These are phyloP conservation scores for Drosophila miranda DNA, from an alignment of 1,140 invertebrate genomes.

Conservation along the genomic window DNA sequence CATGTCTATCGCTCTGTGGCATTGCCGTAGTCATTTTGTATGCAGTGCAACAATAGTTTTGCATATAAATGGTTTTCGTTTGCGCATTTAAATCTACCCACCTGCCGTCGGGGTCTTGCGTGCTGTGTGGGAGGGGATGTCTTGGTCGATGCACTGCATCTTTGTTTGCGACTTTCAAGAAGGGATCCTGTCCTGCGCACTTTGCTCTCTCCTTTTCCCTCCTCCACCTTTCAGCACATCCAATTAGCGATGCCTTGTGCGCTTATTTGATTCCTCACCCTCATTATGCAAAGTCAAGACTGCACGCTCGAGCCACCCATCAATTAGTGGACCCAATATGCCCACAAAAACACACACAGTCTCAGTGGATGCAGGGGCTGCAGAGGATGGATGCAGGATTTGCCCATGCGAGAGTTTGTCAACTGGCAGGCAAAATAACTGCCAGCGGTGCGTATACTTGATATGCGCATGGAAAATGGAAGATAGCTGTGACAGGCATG, in stretches of 20 bases:
- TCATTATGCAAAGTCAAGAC: conserved; percentile 58
- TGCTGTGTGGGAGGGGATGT: neutral
- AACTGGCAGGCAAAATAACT: conserved; percentile 28
- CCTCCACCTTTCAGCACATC: conserved; percentile 5
- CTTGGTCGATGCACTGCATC: conserved; percentile 41
- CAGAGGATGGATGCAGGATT: neutral
- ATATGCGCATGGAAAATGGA: conserved; percentile 5
- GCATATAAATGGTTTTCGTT: conserved; percentile 82
- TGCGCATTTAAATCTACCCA: conserved; percentile 75
- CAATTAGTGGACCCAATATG: conserved; percentile 26
- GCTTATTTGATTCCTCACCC: conserved; percentile 49
- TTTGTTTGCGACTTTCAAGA: conserved; percentile 38
- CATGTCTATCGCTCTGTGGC: conserved; percentile 2
- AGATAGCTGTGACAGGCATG: neutral
- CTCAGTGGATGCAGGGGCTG: too few species aligned
- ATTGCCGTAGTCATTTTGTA: conserved; percentile 69
- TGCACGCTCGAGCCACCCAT: conserved; percentile 13
- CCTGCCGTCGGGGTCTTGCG: conserved; percentile 14
- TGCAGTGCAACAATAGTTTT: conserved; percentile 82
- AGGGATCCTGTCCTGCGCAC: too few species aligned
- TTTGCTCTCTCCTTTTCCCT: conserved; percentile 3
- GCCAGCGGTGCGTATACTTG: conserved; percentile 48
- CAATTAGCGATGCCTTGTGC: conserved; percentile 48
- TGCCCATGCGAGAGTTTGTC: conserved; percentile 17
- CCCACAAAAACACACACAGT: neutral